Evolutionary conservation across 2,797 vertebrate genomes (phyloP), one percentile per base, ranked within the genome.

Genomic region (Acipenser oxyrinchus): DNA sequence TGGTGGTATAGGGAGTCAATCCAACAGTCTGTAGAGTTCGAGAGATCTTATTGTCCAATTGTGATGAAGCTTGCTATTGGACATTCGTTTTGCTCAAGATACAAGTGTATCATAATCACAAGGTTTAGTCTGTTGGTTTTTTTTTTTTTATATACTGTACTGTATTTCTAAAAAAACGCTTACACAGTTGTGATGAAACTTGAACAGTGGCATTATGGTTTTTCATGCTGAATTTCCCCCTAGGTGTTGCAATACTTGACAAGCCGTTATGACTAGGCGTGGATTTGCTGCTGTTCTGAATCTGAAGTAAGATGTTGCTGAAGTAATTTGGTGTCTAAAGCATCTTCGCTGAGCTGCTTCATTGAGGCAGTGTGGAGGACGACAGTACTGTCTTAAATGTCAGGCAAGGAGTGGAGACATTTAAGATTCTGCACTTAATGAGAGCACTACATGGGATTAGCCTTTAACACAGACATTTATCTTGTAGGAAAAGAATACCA

Each of bases 221-320:
- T 37, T 37, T 37, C 37, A 37, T 37, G 37, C 5, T 37, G 37
- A 37, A 2, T 52, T n/a, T 59, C 11, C 62, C 48, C 18, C 60
- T 74, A 99, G 96, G 96, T 77, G 95, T 98, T 87, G 95, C 96
- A 70, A 90, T 98, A 87, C 97, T 99, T 75, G 95, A 99, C 88
- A 99, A 98, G 87, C 95, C 96, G 37, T 93, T 99, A 92, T 99
- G 95, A 99, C 86, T 83, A 76, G 67, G 68, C 62, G 53, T 66
- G 75, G 66, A 76, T 74, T 80, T 83, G 74, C 65, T 68, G 70
- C 78, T 81, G 77, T 83, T 74, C 77, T 18, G 69, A 79, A 83
- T 80, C 82, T 69, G 74, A 84, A 70, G 18, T 66, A 37, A 37
- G 66, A 70, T 65, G 63, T 69, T 51, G 64, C 71, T 61, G 71